Percentiles rank a stretch among this genome's conserved stretches.
Evolutionary conservation across 2,888 invertebrate species (phyloP).

Genomic region (Melikaiella ostensackeni): DNA sequence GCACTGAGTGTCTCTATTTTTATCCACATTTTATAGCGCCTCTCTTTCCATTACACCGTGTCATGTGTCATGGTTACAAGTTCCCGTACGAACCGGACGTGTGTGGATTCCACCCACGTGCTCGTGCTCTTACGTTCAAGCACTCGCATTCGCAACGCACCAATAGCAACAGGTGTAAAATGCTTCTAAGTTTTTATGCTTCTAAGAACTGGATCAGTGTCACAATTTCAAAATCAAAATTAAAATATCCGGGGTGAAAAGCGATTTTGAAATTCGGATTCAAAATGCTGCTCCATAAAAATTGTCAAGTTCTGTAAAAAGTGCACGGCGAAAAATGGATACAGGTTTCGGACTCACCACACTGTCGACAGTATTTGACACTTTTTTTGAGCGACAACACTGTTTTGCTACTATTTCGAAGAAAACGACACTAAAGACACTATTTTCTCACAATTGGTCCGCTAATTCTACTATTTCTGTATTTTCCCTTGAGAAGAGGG

Average conservation of each 20-base stretch:
- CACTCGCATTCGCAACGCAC: background rate
- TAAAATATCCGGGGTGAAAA: background rate
- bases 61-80: constrained; percentile 2
- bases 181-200: background rate
- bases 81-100: background rate
- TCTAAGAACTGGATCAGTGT: too few relatives aligned
- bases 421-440: too few relatives aligned
- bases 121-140: background rate
- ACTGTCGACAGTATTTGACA: too few relatives aligned
- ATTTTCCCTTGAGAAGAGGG: too few relatives aligned
- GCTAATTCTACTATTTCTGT: too few relatives aligned
- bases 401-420: too few relatives aligned
- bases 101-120: background rate
- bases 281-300: too few relatives aligned
- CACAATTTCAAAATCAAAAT: background rate
- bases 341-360: too few relatives aligned
- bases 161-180: background rate
- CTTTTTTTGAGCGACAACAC: too few relatives aligned
- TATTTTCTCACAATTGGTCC: too few relatives aligned
- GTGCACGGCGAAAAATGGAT: too few relatives aligned
- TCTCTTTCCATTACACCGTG: background rate
- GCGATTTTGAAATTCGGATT: background rate
- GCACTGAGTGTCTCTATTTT: background rate
- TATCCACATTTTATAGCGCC: background rate
- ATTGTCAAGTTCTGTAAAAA: too few relatives aligned